Evolutionary conservation across 2,797 vertebrate species (phyloP), one percentile per base, ranked within the genome.

Genomic region (Calcarius lapponicus): DNA sequence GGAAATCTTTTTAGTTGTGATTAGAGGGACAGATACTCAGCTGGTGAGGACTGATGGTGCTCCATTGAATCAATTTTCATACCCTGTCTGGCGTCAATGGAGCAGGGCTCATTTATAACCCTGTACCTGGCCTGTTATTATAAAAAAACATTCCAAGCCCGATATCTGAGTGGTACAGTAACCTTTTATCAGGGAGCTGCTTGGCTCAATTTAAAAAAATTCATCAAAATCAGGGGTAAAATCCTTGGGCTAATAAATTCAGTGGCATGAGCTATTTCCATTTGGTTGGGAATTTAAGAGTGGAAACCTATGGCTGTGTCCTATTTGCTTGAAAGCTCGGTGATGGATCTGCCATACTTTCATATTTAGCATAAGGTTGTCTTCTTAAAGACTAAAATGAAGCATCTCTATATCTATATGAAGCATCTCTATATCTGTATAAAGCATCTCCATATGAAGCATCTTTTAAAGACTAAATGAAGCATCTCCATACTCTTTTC

Each of bases 1-100:
- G 95, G 58, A 95, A 95, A 95, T 86, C 92, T 97, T 95, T 96
- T 92, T 93, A 93, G 87, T 92, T 94, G 95, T 94, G 95, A 93
- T 95, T 96, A 93, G 87, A 80, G 85, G 91, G 92, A 91, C 94
- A 90, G 91, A 90, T 95, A 86, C 92, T 94, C 83, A 82, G 92
- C 83, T 95, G 94, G 90, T 38, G 87, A 91, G 95, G 45, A 64
- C 43, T 65, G 92, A 70, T 84, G 90, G 92, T 53, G 94, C 88
- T 86, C 90, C 82, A 25, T 10, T 86, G 86, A 92, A 86, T 97
- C 93, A 90, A 95, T 96, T 93, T 95, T 92, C 92, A 74, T 88
- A 88, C 42, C 95, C 88, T 81, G 93, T 60, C 95, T 95, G 90
- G 85, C 96, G 94, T 90, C 96, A 96, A 72, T 88, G 94, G 88